Evolutionary conservation across 2,888 invertebrate species (phyloP).

Genomic region (Cheilosia urbana): DNA sequence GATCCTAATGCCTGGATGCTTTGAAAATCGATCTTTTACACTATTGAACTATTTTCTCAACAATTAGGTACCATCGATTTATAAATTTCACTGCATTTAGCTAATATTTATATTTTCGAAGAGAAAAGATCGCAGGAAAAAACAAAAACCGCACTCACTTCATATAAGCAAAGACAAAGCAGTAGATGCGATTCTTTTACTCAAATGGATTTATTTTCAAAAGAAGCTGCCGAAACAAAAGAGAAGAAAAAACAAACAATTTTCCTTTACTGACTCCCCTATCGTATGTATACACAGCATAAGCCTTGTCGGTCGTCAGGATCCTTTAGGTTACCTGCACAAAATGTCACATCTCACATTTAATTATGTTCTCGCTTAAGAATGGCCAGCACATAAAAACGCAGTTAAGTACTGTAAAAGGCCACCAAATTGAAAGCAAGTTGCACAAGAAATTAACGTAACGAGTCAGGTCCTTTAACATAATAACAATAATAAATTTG

Average conservation of each 20-base stretch:
- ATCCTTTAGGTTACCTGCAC: constrained; percentile 43
- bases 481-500: constrained; percentile 69
- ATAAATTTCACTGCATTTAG: too few species aligned
- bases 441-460: constrained; percentile 72
- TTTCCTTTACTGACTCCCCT: constrained; percentile 1
- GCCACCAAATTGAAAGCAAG: constrained; percentile 71
- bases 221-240: neutral
- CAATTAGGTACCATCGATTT: too few species aligned
- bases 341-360: constrained; percentile 59
- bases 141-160: neutral
- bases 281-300: neutral
- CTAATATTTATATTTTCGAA: too few species aligned
- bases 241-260: neutral
- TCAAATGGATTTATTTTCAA: neutral
- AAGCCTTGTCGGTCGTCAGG: constrained; percentile 44
- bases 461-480: constrained; percentile 69
- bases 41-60: too few species aligned
- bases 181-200: neutral
- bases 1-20: too few species aligned
- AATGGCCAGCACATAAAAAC: constrained; percentile 55
- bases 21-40: too few species aligned
- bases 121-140: neutral
- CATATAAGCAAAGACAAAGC: neutral
- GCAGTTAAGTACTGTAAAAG: constrained; percentile 66
- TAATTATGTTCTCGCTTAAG: constrained; percentile 64